phyloP scores from a whole-genome alignment of 2,888 invertebrate species.

The Schizotus pectinicornis region DNA sequence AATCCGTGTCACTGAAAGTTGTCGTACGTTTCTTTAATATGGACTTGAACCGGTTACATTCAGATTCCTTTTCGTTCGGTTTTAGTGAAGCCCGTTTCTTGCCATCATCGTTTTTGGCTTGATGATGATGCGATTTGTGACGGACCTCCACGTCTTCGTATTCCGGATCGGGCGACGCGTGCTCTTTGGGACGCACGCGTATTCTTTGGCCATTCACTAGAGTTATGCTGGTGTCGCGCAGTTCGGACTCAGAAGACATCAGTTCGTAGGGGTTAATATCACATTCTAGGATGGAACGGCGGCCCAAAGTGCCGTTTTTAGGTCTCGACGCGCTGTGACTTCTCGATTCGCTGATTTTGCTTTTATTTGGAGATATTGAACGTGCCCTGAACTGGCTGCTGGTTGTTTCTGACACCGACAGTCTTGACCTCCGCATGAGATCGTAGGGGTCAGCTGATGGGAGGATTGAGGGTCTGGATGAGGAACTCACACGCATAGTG shows the following conservation, averaged over 20 bases:
- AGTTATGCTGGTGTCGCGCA: constrained; percentile 45
- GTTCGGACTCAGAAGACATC: constrained; percentile 63
- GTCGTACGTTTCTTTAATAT: constrained; percentile 63
- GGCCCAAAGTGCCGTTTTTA: constrained; percentile 42
- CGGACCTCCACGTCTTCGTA: constrained; percentile 50
- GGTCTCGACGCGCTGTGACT: constrained; percentile 37
- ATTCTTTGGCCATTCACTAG: constrained; percentile 57
- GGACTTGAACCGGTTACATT: constrained; percentile 58
- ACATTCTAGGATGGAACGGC: constrained; percentile 81
- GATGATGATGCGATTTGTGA: constrained; percentile 23
- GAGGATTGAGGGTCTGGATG: constrained; percentile 68
- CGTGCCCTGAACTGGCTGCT: constrained; percentile 56
- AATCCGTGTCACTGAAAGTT: constrained; percentile 54
- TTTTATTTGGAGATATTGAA: constrained; percentile 57
- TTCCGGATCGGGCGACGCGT: constrained; percentile 43
- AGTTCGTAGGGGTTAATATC: constrained; percentile 85
- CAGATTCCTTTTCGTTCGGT: constrained; percentile 47
- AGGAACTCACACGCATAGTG: constrained; percentile 68
- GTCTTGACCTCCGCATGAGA: constrained; percentile 78
- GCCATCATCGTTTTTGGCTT: constrained; percentile 10
- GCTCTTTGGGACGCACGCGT: constrained; percentile 52
- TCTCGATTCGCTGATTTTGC: constrained; percentile 30
- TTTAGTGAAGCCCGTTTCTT: constrained; percentile 30
- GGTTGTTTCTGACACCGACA: constrained; percentile 64
- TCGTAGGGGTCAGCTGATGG: constrained; percentile 81